Base-by-base conservation (phyloP, 2,888 invertebrate genomes). In the Selenia dentaria region DNA sequence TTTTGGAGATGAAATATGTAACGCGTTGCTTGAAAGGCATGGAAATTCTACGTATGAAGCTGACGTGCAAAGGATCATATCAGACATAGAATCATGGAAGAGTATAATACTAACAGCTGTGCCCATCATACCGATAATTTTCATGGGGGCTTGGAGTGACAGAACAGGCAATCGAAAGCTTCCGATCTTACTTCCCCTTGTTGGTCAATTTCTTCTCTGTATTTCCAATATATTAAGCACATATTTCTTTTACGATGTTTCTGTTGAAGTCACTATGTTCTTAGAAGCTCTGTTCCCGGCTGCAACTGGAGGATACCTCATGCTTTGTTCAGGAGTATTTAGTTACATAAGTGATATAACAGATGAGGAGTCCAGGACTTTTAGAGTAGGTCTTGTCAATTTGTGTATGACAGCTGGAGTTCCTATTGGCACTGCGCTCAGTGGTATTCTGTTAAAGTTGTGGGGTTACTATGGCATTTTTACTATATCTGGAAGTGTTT, bases 91-190 rank as follows among this genome's bases (percentile, higher is more conserved):
- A 58, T 82, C 91, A 42, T 92, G 92, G 91, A 92, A 91, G 57
- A 92, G 91, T 29, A 64, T 92, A 0, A 78, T 93, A 47, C 92
- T 92, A 53, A 93, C 93, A 5, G 72, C 92, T 0, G 66, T 93
- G 22, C 93, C 93, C 1, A 90, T 89, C 0, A 25, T 92, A 2
- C 66, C 93, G 0, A 89, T 93, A 0, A 82, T 92, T 29, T 91
- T 93, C 28, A 82, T 93, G 71, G 93, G 93, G 5, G 92, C 93
- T 0, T 93, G 93, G 93, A 93, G 92, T 55, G 93, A 93, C 53
- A 81, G 91, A 34, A 91, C 92, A 2, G 92, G 92, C 0, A 85
- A 92, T 31, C 78, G 93, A 48, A 93, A 92, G 70, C 62, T 92
- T 1, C 92, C 92, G 48, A 92, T 93, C 53, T 58, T 93, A 0